Evolutionary conservation across 2,888 invertebrate species (phyloP).

Genomic region (Carterocephalus palaemon): DNA sequence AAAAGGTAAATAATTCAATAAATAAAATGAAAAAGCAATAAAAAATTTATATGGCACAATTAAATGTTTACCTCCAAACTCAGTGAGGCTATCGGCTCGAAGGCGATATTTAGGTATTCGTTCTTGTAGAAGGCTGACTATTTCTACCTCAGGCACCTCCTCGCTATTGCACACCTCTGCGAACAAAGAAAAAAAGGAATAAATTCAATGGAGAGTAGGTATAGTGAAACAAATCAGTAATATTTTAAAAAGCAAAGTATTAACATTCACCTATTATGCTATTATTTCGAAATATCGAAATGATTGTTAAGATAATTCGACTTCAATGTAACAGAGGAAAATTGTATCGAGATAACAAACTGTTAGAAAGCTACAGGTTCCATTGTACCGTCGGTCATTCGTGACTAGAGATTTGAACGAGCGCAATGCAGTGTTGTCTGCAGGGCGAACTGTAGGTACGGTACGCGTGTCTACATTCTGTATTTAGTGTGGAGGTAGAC

Average conservation of each 20-base stretch:
- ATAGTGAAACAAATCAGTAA: no score
- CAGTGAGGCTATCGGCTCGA: constrained; percentile 94
- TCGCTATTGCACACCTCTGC: constrained; percentile 95
- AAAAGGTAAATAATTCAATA: no score
- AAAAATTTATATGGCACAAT: no score
- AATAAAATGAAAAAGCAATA: background rate
- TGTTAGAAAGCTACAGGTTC: constrained; percentile 52
- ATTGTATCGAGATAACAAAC: constrained; percentile 44
- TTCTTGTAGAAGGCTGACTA: constrained; percentile 95
- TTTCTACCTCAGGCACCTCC: constrained; percentile 96
- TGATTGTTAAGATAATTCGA: constrained; percentile 21
- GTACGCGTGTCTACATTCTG: constrained; percentile 50
- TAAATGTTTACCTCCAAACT: constrained; percentile 87
- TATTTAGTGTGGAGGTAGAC: constrained; percentile 64
- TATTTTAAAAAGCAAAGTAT: no score
- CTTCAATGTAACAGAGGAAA: constrained; percentile 38
- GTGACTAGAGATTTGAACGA: constrained; percentile 53
- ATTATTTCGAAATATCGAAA: constrained; percentile 1
- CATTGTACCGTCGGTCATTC: constrained; percentile 43
- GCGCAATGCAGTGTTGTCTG: constrained; percentile 41
- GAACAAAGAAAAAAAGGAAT: constrained; percentile 47
- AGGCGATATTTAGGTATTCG: constrained; percentile 96
- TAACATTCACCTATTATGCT: background rate
- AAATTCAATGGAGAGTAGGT: no score
- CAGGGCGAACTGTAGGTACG: constrained; percentile 35